A percentile compares a stretch with the other conserved stretches of the same genome.
Evolutionary conservation across 2,797 vertebrate genomes (phyloP).

Genomic region (Pseudochirops corinnae): DNA sequence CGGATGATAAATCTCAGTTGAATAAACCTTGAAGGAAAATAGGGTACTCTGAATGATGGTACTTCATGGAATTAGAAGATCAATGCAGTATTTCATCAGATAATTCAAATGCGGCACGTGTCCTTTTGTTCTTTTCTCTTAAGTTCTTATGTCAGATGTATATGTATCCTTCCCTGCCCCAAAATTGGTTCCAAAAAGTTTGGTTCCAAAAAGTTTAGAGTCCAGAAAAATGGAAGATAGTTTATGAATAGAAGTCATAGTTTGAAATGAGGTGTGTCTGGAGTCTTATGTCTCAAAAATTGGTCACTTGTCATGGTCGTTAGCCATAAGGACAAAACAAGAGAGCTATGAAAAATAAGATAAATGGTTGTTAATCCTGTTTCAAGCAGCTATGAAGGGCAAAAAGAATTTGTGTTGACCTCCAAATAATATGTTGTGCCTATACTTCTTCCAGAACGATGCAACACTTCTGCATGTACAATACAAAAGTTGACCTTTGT

Average conservation of each 20-base stretch:
- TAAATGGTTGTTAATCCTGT: not conserved
- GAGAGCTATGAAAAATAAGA: not conserved
- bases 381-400: not conserved
- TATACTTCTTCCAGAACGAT: not conserved
- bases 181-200: too few relatives aligned
- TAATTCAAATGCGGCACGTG: not conserved
- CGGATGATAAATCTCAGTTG: not conserved
- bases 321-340: not conserved
- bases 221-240: not conserved
- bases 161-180: not conserved
- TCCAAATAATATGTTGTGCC: not conserved
- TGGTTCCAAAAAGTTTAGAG: not conserved
- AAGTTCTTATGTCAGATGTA: not conserved
- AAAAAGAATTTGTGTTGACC: not conserved
- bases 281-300: not conserved
- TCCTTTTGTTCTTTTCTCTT: not conserved
- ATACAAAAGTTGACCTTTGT: not conserved
- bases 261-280: not conserved
- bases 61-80: not conserved
- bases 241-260: not conserved
- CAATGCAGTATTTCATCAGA: not conserved
- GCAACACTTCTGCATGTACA: not conserved
- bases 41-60: not conserved
- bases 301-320: not conserved
- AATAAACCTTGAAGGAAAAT: not conserved